These are phyloP conservation scores for Acrobeloides nanus DNA, from an alignment of 2,888 invertebrate species.

Conservation along the genomic window DNA sequence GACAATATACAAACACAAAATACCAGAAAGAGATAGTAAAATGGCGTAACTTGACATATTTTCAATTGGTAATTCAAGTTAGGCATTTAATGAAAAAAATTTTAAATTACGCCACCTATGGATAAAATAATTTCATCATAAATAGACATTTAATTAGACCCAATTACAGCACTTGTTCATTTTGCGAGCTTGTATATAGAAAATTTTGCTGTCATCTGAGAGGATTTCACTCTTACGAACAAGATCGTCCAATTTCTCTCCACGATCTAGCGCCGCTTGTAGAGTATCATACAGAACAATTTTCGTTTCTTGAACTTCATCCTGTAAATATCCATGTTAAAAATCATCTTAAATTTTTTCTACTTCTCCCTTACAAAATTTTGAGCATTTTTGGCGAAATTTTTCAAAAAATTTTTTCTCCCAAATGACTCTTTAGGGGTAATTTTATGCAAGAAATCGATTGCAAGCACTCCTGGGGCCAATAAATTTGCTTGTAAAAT, in stretches of 20 bases:
- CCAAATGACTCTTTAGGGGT: no score
- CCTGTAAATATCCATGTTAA: no score
- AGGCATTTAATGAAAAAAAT: slow-evolving; percentile 5
- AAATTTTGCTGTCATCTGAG: slow-evolving; percentile 91
- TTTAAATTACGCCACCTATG: background rate
- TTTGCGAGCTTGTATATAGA: slow-evolving; percentile 77
- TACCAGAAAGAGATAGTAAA: no score
- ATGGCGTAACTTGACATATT: background rate
- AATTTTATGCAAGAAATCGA: no score
- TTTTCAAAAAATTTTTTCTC: no score
- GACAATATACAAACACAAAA: no score
- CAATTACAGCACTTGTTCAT: slow-evolving; percentile 55
- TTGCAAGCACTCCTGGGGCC: no score
- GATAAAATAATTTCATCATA: no score
- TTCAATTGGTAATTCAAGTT: background rate
- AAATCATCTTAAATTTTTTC: no score
- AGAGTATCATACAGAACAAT: slow-evolving; percentile 94
- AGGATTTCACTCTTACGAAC: slow-evolving; percentile 92
- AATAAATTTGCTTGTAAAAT: no score
- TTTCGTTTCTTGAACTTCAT: slow-evolving; percentile 95
- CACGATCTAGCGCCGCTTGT: slow-evolving; percentile 86
- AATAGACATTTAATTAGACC: slow-evolving; percentile 20
- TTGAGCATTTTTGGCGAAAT: no score
- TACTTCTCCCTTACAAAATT: no score
- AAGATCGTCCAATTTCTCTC: slow-evolving; percentile 94